These are phyloP conservation scores for Hyppa rectilinea DNA, from an alignment of 2,888 invertebrate species.

Conservation along the genomic window DNA sequence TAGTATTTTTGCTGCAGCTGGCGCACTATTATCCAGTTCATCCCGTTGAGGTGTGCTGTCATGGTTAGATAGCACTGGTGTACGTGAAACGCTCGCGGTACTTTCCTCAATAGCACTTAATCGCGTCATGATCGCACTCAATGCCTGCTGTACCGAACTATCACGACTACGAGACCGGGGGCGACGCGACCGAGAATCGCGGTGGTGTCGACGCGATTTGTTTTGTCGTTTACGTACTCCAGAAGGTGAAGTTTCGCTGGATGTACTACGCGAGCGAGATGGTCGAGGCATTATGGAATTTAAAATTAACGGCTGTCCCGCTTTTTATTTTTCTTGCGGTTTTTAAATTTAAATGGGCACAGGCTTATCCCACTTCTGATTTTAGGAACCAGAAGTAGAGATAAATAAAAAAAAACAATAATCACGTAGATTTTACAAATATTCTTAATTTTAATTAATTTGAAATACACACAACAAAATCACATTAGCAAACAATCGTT, in stretches of 20 bases:
- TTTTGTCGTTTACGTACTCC: too few species aligned
- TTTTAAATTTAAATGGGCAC: not conserved
- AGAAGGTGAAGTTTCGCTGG: not conserved
- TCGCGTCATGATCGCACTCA: constrained; percentile 12
- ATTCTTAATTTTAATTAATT: too few species aligned
- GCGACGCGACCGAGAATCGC: not conserved
- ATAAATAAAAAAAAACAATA: too few species aligned
- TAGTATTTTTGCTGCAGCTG: not conserved
- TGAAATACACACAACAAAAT: too few species aligned
- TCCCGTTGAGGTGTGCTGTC: constrained; percentile 18
- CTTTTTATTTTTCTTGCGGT: too few species aligned
- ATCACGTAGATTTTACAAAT: too few species aligned
- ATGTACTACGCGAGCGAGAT: not conserved
- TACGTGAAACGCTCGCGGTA: constrained; percentile 1
- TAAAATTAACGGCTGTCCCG: not conserved
- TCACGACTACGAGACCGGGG: not conserved
- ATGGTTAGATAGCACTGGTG: not conserved
- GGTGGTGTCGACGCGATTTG: constrained; percentile 1
- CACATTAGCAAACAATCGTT: too few species aligned
- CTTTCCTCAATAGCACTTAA: constrained; percentile 11
- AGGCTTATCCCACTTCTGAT: not conserved
- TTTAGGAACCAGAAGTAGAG: not conserved
- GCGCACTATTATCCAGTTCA: not conserved
- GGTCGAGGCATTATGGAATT: not conserved
- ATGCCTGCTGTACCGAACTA: constrained; percentile 4